Conservation (phyloP, 2,113 vertebrate species). For the Asarcornis scutulata region DNA sequence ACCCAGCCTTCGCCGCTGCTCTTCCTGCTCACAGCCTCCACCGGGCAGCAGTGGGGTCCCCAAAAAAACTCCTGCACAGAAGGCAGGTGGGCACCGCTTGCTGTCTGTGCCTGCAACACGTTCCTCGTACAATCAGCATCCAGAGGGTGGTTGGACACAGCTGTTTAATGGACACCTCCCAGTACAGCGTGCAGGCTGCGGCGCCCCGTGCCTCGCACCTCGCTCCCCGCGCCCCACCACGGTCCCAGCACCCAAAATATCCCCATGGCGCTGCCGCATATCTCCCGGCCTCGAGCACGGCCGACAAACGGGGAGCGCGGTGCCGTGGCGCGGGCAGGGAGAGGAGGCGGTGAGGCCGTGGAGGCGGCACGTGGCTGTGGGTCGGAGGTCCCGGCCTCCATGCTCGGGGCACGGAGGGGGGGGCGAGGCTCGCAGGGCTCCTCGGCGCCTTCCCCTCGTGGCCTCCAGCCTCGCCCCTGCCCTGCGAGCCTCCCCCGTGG, state of each 20-base stretch:
- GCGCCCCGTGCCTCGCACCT: not conserved
- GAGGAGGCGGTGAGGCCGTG: not conserved
- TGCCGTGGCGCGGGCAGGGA: not conserved
- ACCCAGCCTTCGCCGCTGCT: not conserved
- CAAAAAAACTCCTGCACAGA: not conserved
- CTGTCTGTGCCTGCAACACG: not conserved
- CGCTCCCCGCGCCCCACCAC: not conserved
- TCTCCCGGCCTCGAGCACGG: not conserved
- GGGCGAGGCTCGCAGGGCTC: not conserved
- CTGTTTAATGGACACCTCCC: conserved; percentile 64
- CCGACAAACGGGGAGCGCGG: not conserved
- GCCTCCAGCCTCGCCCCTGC: not conserved
- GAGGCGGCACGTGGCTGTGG: not conserved
- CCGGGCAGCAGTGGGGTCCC: not conserved
- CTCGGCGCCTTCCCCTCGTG: not conserved
- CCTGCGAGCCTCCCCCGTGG: not conserved
- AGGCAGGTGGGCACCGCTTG: not conserved
- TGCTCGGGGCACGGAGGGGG: rapidly evolving
- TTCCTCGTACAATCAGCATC: rapidly evolving
- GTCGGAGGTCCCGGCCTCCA: not conserved
- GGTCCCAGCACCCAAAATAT: conserved; percentile 12
- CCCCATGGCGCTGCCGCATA: conserved; percentile 1
- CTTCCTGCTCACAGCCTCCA: not conserved
- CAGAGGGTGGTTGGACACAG: conserved; percentile 41
- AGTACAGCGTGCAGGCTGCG: not conserved